A percentile compares a stretch with the other conserved stretches of the same genome.
phyloP scores from a whole-genome alignment of 2,888 invertebrate species.

The Electrophaes corylata region DNA sequence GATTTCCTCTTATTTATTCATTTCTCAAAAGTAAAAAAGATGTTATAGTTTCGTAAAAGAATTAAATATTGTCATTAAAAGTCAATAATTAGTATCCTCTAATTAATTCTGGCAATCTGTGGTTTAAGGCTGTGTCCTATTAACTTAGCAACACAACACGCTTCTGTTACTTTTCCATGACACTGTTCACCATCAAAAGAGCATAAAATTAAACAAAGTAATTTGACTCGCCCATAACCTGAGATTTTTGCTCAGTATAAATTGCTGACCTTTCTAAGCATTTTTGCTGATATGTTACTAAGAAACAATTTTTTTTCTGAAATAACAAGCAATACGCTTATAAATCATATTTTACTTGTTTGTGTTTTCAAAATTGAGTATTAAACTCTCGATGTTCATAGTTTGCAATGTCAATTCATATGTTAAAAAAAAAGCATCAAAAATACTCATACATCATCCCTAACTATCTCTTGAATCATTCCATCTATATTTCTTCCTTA shows the following conservation, averaged over 20 bases:
- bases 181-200: slow-evolving; percentile 22
- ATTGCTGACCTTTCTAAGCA: slow-evolving; percentile 1
- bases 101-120: slow-evolving; percentile 9
- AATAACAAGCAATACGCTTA: not conserved
- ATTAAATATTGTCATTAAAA: not conserved
- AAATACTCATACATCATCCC: slow-evolving; percentile 6
- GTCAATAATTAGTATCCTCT: not conserved
- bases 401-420: not conserved
- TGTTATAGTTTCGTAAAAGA: too few relatives aligned
- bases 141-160: slow-evolving; percentile 24
- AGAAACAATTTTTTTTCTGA: not conserved
- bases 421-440: not conserved
- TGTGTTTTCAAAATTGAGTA: not conserved
- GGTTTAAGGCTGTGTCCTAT: slow-evolving; percentile 12
- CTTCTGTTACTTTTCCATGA: slow-evolving; percentile 25
- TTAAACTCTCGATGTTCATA: not conserved
- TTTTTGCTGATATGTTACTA: slow-evolving; percentile 3
- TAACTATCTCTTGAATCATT: slow-evolving; percentile 9
- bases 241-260: slow-evolving; percentile 3
- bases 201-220: slow-evolving; percentile 18
- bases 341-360: not conserved
- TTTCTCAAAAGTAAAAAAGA: too few relatives aligned
- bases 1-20: too few relatives aligned
- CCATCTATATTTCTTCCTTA: slow-evolving; percentile 9
- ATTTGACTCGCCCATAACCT: slow-evolving; percentile 19